Conservation (phyloP, 2,888 invertebrate species). For the Trissolcus japonicus region DNA sequence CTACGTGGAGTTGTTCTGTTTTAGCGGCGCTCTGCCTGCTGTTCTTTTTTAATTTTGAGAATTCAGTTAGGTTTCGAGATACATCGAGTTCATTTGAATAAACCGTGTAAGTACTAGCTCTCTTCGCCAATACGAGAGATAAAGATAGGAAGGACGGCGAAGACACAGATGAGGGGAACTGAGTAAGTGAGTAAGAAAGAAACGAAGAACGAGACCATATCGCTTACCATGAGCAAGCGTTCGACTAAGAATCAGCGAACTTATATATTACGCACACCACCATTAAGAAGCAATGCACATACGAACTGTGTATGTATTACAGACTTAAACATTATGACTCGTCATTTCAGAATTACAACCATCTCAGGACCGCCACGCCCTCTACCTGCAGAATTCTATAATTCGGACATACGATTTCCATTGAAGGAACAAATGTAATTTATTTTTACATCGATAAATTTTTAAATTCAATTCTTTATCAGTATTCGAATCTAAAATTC, state of each 20-base stretch:
- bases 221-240: constrained; percentile 55
- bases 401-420: constrained; percentile 67
- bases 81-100: constrained; percentile 73
- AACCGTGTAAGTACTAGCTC: constrained; percentile 72
- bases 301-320: constrained; percentile 54
- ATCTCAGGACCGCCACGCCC: constrained; percentile 69
- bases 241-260: constrained; percentile 51
- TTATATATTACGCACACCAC: constrained; percentile 41
- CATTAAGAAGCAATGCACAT: constrained; percentile 17
- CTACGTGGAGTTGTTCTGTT: constrained; percentile 20
- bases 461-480: constrained; percentile 3
- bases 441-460: constrained; percentile 16
- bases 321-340: constrained; percentile 74
- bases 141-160: constrained; percentile 36
- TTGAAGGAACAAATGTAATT: constrained; percentile 33
- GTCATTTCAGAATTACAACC: constrained; percentile 76
- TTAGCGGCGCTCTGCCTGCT: constrained; percentile 44
- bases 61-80: constrained; percentile 70
- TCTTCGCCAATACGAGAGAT: constrained; percentile 59
- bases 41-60: constrained; percentile 72
- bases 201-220: constrained; percentile 54
- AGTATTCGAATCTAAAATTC: not conserved
- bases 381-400: constrained; percentile 70
- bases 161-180: constrained; percentile 48
- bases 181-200: constrained; percentile 48